Conservation (phyloP, 2,888 invertebrate species). For the Holacanthella duospinosa region DNA sequence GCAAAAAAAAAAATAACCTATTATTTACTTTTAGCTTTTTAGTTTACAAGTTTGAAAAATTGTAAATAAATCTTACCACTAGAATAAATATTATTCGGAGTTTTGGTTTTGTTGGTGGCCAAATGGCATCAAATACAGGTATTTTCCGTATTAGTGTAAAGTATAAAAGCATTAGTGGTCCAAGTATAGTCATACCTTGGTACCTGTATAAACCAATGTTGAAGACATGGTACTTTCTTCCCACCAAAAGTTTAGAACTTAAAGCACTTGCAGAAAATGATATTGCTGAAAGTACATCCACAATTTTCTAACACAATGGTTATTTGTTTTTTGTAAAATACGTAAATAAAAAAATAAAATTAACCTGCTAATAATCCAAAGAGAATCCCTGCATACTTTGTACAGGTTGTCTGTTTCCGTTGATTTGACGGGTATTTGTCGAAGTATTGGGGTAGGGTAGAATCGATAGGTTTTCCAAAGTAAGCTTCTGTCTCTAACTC, state of each 20-base stretch:
- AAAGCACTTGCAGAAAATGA: not conserved
- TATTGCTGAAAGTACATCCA: not conserved
- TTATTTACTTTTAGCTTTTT: not conserved
- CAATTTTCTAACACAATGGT: too few species aligned
- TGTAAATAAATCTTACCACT: not conserved
- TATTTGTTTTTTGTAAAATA: not conserved
- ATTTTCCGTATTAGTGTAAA: not conserved
- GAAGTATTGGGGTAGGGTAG: too few species aligned
- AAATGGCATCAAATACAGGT: not conserved
- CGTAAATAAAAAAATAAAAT: not conserved
- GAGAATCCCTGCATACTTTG: not conserved
- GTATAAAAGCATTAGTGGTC: slow-evolving; percentile 4
- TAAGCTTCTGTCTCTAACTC: not conserved
- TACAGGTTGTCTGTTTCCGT: too few species aligned
- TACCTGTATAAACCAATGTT: slow-evolving; percentile 8
- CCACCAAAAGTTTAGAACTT: slow-evolving; percentile 1
- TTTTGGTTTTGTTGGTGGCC: not conserved
- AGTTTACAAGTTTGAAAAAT: not conserved
- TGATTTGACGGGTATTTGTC: too few species aligned
- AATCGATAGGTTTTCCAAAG: not conserved
- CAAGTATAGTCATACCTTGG: slow-evolving; percentile 7
- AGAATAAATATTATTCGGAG: not conserved
- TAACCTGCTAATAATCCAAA: not conserved
- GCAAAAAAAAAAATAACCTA: too few species aligned
- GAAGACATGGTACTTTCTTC: slow-evolving; percentile 2